These are phyloP conservation scores for Calliopsis andreniformis DNA, from an alignment of 1,140 invertebrate genomes.

Conservation along the genomic window DNA sequence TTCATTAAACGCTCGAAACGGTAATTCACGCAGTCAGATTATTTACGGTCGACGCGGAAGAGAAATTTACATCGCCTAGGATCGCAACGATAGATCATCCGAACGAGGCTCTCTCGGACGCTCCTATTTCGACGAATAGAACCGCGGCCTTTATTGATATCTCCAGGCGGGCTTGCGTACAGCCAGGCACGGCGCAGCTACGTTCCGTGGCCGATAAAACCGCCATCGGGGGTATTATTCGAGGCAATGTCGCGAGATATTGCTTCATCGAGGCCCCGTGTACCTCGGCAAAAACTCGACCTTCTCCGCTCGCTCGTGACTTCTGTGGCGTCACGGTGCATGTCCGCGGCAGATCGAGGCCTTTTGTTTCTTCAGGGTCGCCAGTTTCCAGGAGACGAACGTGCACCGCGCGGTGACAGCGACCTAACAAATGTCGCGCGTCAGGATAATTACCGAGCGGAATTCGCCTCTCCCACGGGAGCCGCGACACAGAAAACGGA, in stretches of 20 bases:
- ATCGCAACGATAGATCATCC: slow-evolving; percentile 24
- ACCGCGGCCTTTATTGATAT: slow-evolving; percentile 25
- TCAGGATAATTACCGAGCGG: slow-evolving; percentile 54
- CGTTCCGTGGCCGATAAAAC: slow-evolving; percentile 40
- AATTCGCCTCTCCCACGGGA: slow-evolving; percentile 49
- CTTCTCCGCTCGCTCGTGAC: slow-evolving; percentile 23
- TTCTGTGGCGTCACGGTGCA: slow-evolving; percentile 24
- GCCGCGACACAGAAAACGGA: slow-evolving; percentile 1
- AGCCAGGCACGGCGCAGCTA: slow-evolving; percentile 1
- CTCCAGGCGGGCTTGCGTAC: neutral
- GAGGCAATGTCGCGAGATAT: slow-evolving; percentile 46
- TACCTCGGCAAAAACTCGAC: slow-evolving; percentile 30
- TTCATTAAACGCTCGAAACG: slow-evolving; percentile 20
- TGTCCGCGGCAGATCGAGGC: neutral
- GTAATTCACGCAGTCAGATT: slow-evolving; percentile 27
- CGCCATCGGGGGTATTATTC: slow-evolving; percentile 27
- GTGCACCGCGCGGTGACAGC: slow-evolving; percentile 24
- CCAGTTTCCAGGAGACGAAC: slow-evolving; percentile 8
- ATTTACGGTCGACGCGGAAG: slow-evolving; percentile 29
- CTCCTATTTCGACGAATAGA: slow-evolving; percentile 28
- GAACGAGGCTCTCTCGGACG: neutral
- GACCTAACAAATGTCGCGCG: slow-evolving; percentile 55
- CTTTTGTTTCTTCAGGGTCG: slow-evolving; percentile 8
- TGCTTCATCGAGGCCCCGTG: slow-evolving; percentile 42
- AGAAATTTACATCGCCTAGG: slow-evolving; percentile 29